Evolutionary conservation across 2,797 vertebrate genomes (phyloP).

Genomic region (Borostomias antarcticus): DNA sequence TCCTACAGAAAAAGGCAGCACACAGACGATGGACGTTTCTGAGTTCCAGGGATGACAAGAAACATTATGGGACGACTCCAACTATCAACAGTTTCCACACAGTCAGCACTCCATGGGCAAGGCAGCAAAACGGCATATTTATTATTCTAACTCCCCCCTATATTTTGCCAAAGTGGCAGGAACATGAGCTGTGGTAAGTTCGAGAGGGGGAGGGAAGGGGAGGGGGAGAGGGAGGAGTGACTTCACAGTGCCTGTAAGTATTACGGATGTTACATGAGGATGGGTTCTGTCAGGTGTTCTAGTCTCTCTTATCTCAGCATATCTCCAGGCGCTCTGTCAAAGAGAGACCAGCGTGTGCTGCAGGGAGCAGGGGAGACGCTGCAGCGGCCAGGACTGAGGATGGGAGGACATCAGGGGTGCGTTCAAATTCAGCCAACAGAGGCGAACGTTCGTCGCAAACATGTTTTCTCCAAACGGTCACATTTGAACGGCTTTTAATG

Average conservation of each 20-base stretch:
- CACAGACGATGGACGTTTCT: neutral
- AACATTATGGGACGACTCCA: conserved; percentile 1
- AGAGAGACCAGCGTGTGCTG: neutral
- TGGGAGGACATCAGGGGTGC: too few relatives aligned
- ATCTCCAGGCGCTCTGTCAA: neutral
- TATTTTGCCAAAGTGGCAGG: conserved; percentile 3
- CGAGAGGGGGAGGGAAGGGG: neutral
- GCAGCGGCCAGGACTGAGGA: too few relatives aligned
- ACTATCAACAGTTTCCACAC: conserved; percentile 2
- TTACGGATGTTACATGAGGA: neutral
- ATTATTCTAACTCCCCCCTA: conserved; percentile 5
- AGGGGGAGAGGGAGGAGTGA: neutral
- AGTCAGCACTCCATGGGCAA: conserved; percentile 19
- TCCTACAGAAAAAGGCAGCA: neutral
- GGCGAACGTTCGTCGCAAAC: too few relatives aligned
- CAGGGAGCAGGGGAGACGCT: neutral
- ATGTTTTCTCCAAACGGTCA: too few relatives aligned
- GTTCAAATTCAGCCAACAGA: too few relatives aligned
- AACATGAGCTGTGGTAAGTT: neutral
- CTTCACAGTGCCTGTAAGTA: conserved; percentile 4
- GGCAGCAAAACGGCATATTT: neutral
- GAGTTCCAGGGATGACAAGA: conserved; percentile 6
- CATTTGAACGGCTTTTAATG: too few relatives aligned
- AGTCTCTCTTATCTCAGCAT: conserved; percentile 10
- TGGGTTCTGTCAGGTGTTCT: conserved; percentile 9